These are phyloP conservation scores for Mormyrops attenuatus DNA, from an alignment of 2,797 vertebrate genomes.

Conservation along the genomic window DNA sequence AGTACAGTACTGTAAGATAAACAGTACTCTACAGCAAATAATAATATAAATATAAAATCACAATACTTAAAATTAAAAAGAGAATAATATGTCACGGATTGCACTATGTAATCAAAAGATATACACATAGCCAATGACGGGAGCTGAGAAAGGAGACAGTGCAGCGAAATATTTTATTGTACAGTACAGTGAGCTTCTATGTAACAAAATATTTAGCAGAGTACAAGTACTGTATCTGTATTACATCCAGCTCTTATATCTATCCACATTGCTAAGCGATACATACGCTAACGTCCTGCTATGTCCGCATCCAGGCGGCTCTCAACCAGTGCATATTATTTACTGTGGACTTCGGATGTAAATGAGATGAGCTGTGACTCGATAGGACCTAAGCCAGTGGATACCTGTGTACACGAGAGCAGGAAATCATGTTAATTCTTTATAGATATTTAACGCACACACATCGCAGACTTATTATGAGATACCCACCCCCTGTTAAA, in stretches of 20 bases:
- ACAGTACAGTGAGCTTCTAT: neutral
- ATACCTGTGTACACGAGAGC: neutral
- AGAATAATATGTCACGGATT: neutral
- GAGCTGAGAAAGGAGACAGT: neutral
- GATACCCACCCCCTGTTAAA: neutral
- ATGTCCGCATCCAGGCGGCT: neutral
- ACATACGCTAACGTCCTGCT: neutral
- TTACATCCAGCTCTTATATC: neutral
- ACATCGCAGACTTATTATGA: neutral
- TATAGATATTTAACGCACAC: neutral
- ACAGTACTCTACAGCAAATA: neutral
- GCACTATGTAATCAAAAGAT: neutral
- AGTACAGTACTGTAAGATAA: neutral
- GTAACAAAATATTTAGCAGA: neutral
- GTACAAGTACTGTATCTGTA: neutral
- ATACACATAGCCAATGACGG: neutral
- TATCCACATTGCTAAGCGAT: neutral
- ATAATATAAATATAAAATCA: neutral
- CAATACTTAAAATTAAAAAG: neutral
- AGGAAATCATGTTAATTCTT: neutral
- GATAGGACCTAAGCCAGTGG: neutral
- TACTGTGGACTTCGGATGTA: neutral
- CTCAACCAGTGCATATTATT: neutral
- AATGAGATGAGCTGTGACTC: neutral
- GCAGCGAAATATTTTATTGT: neutral